A percentile compares a stretch with the other conserved stretches of the same genome.
phyloP scores from a whole-genome alignment of 2,113 vertebrate genomes.

The Psophia crepitans region DNA sequence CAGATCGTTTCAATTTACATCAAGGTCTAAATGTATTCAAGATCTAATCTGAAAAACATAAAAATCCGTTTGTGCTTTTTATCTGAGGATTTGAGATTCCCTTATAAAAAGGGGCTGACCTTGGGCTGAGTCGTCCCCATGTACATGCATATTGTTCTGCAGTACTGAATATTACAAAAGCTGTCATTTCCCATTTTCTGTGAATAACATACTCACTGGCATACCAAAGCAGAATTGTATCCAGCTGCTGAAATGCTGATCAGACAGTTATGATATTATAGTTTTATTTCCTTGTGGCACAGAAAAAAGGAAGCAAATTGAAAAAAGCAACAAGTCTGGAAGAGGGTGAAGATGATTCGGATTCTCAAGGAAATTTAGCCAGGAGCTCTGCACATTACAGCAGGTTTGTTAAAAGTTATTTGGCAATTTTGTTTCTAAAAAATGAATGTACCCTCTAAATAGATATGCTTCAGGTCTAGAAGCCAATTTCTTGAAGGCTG shows the following conservation, averaged over 20 bases:
- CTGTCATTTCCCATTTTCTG: background rate
- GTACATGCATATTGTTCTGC: background rate
- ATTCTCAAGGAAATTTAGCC: constrained; percentile 79
- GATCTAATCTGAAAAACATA: background rate
- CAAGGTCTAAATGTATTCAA: background rate
- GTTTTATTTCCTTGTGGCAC: constrained; percentile 27
- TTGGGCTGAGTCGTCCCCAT: background rate
- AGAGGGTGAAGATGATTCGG: constrained; percentile 86
- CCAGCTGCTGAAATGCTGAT: background rate
- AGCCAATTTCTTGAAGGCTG: background rate
- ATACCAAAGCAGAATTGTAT: background rate
- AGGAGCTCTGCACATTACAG: constrained; percentile 79
- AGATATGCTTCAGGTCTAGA: background rate
- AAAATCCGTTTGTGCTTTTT: background rate
- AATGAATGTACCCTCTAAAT: background rate
- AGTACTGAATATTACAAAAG: background rate
- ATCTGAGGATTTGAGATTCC: background rate
- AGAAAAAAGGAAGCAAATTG: constrained; percentile 90
- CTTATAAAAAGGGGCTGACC: background rate
- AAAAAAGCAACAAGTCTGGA: constrained; percentile 88
- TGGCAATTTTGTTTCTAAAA: background rate
- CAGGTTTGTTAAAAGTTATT: constrained; percentile 73
- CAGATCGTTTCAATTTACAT: background rate
- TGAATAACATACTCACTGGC: background rate
- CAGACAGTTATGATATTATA: background rate